phyloP scores from a whole-genome alignment of 1,140 invertebrate genomes.

The Lysiphlebus fabarum region DNA sequence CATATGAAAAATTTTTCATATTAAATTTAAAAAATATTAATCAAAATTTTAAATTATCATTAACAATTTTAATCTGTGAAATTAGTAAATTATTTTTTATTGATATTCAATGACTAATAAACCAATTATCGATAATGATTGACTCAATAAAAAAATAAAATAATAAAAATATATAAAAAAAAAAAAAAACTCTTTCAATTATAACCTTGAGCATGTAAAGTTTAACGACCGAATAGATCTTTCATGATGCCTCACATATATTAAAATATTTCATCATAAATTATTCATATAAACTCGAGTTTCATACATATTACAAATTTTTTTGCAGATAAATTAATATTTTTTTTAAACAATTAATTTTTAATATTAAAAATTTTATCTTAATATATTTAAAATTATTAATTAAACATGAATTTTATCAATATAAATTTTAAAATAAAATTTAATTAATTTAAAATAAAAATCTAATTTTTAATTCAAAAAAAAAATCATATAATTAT shows the following conservation, averaged over 20 bases:
- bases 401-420: no score
- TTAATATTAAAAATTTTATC: no score
- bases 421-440: no score
- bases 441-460: no score
- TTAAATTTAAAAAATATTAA: no score
- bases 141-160: no score
- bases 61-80: neutral
- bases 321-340: neutral
- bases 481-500: no score
- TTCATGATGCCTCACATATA: constrained; percentile 14
- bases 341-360: neutral
- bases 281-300: constrained; percentile 12
- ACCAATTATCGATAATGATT: constrained; percentile 28
- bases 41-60: neutral
- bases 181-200: constrained; percentile 24
- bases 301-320: neutral
- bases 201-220: constrained; percentile 11
- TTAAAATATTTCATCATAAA: constrained; percentile 9
- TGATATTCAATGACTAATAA: constrained; percentile 26
- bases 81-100: constrained; percentile 18
- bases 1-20: no score
- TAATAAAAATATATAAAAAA: no score
- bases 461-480: no score
- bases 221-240: constrained; percentile 24
- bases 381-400: no score